Conservation (phyloP, 2,888 invertebrate species). For the Crioceris asparagi region DNA sequence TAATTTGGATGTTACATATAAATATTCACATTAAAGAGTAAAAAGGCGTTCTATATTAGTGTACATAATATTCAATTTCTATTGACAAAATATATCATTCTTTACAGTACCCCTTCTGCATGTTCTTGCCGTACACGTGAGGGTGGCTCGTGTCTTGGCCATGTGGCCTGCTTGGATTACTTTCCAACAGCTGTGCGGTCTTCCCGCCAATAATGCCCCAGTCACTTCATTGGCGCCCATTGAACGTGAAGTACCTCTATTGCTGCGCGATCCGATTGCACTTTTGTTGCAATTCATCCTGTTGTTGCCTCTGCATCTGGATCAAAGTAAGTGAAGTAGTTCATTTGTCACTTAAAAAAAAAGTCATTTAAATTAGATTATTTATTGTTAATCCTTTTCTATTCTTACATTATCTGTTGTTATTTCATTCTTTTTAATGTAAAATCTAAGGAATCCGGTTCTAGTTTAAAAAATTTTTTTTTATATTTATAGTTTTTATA, state of each 20-base stretch:
- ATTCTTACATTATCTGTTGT: not conserved
- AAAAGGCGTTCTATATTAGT: too few species aligned
- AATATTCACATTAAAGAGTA: too few species aligned
- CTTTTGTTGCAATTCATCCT: slow-evolving; percentile 79
- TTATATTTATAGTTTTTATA: slow-evolving; percentile 1
- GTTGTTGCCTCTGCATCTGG: slow-evolving; percentile 73
- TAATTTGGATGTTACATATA: too few species aligned
- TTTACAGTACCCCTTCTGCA: slow-evolving; percentile 74
- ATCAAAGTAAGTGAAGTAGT: slow-evolving; percentile 59
- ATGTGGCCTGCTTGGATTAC: slow-evolving; percentile 46
- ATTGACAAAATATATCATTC: slow-evolving; percentile 1
- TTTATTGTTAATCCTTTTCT: not conserved
- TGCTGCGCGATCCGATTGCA: slow-evolving; percentile 78
- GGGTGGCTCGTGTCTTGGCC: slow-evolving; percentile 55
- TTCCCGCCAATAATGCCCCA: slow-evolving; percentile 30
- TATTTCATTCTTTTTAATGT: not conserved
- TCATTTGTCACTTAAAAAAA: not conserved
- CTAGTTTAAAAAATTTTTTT: slow-evolving; percentile 3
- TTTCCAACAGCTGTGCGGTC: slow-evolving; percentile 43
- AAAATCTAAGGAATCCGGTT: not conserved
- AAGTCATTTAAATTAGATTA: not conserved
- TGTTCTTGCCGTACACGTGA: slow-evolving; percentile 77
- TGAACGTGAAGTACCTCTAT: slow-evolving; percentile 63
- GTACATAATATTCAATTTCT: too few species aligned
- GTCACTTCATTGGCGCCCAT: slow-evolving; percentile 34